Evolutionary conservation across 2,797 vertebrate genomes (phyloP).

Genomic region (Buceros bicornis): DNA sequence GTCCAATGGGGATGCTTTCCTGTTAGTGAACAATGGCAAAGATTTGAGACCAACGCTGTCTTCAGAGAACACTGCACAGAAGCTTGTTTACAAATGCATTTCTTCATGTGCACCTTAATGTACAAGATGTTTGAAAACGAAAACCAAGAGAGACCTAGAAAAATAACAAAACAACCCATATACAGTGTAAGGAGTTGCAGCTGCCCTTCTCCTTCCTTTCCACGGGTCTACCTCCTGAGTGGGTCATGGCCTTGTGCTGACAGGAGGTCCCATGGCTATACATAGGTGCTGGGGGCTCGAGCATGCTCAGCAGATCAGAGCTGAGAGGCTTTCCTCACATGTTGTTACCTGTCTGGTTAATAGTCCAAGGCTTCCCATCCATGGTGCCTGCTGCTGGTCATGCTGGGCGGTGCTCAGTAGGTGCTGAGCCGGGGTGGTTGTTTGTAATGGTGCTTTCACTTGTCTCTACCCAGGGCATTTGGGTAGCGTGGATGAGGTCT

Average conservation of each 20-base stretch:
- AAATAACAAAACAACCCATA: not conserved
- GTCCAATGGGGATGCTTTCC: not conserved
- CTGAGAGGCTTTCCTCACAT: not conserved
- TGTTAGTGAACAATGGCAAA: fast-evolving
- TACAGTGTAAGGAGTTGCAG: not conserved
- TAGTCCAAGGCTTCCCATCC: not conserved
- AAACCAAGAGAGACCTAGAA: not conserved
- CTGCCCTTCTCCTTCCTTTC: not conserved
- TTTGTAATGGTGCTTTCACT: not conserved
- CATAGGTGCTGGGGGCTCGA: not conserved
- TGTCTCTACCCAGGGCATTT: not conserved
- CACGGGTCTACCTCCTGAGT: not conserved
- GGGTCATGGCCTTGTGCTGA: not conserved
- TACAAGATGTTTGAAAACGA: not conserved
- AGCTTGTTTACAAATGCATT: not conserved
- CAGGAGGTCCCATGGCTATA: not conserved
- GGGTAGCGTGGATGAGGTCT: not conserved
- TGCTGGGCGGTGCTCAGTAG: not conserved
- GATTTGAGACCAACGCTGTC: not conserved
- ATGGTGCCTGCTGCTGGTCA: not conserved
- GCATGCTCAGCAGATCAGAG: not conserved
- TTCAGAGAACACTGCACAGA: not conserved
- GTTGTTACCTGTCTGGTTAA: not conserved
- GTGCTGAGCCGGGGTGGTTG: fast-evolving
- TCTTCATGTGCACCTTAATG: not conserved